These are phyloP conservation scores for Sialis fuliginosa DNA, from an alignment of 2,888 invertebrate species.

Conservation along the genomic window DNA sequence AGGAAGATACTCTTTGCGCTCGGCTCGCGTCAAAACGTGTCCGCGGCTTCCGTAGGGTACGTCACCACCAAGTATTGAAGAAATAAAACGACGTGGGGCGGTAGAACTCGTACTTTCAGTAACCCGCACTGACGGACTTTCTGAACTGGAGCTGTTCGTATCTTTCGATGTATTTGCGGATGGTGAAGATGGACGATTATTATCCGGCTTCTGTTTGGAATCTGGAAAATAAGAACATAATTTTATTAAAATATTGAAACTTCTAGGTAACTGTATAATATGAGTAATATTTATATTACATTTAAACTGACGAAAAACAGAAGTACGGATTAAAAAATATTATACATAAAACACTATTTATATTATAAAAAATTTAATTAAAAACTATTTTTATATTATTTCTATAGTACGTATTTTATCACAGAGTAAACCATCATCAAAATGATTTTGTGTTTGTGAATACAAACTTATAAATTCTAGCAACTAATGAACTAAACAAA, in stretches of 20 bases:
- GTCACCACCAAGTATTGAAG: constrained; percentile 65
- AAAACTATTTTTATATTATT: too few relatives aligned
- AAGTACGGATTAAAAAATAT: too few relatives aligned
- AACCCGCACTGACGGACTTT: constrained; percentile 11
- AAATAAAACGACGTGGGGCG: constrained; percentile 50
- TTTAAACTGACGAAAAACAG: too few relatives aligned
- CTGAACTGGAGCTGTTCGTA: constrained; percentile 9
- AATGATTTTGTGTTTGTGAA: too few relatives aligned
- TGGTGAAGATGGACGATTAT: constrained; percentile 18
- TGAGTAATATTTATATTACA: too few relatives aligned
- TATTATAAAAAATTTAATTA: too few relatives aligned
- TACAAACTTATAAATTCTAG: too few relatives aligned
- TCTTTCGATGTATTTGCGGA: constrained; percentile 14
- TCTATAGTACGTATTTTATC: too few relatives aligned
- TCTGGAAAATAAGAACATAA: constrained; percentile 16
- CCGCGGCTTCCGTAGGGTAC: constrained; percentile 65
- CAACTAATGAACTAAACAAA: too few relatives aligned
- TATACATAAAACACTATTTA: too few relatives aligned
- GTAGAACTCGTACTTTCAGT: constrained; percentile 8
- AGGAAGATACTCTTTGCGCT: constrained; percentile 61
- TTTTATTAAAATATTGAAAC: background rate
- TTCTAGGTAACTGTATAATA: too few relatives aligned
- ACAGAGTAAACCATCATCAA: too few relatives aligned
- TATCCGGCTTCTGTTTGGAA: constrained; percentile 22
- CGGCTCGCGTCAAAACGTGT: constrained; percentile 63